Percentiles rank a stretch among this genome's conserved stretches.
phyloP scores from a whole-genome alignment of 2,113 vertebrate genomes.

The Sceloporus undulatus region DNA sequence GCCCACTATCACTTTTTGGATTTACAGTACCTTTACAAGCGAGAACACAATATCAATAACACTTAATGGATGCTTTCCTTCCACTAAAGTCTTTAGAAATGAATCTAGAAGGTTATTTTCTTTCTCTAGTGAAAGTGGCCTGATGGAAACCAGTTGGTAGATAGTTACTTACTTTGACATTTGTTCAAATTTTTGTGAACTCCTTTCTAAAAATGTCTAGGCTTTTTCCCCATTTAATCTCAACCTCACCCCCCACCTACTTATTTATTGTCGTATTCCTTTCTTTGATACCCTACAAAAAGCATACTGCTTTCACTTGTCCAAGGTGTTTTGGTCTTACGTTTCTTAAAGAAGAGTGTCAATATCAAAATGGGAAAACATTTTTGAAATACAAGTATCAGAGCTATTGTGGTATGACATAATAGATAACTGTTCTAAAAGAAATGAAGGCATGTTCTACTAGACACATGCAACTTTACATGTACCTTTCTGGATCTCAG shows the following conservation, averaged over 20 bases:
- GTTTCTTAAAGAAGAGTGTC: neutral
- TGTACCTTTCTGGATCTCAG: neutral
- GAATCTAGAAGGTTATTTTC: slow-evolving; percentile 1
- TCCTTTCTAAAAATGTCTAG: neutral
- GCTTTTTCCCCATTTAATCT: neutral
- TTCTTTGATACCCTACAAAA: neutral
- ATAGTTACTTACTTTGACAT: neutral
- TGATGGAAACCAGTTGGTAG: slow-evolving; percentile 2
- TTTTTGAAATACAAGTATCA: neutral
- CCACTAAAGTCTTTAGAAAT: neutral
- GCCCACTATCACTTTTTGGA: neutral
- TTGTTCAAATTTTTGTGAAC: neutral
- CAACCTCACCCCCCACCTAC: neutral
- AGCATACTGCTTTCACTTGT: neutral
- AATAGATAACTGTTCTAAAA: neutral
- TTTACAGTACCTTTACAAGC: neutral
- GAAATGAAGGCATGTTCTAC: neutral
- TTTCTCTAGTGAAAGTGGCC: neutral
- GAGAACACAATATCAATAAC: neutral
- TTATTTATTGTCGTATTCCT: neutral
- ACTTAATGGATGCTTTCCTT: neutral
- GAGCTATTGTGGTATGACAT: neutral
- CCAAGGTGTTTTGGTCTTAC: neutral
- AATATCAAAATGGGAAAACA: neutral
- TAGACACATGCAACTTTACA: neutral